Conservation (phyloP, 2,888 invertebrate species). For the Fissipunctia ypsillon region DNA sequence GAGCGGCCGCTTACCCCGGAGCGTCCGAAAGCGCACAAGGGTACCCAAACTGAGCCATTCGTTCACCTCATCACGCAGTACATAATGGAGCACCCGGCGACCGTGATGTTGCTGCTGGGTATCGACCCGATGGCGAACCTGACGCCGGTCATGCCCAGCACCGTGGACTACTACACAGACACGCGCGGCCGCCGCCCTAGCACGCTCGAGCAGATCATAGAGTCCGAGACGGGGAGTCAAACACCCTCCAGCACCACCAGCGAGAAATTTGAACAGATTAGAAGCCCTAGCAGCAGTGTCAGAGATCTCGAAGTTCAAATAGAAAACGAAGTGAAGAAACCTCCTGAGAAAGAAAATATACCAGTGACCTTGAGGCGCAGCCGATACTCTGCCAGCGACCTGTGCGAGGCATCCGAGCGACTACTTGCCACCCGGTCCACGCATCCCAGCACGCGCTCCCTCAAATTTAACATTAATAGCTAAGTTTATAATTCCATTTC, state of each 20-base stretch:
- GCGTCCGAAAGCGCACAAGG: constrained; percentile 81
- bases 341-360: constrained; percentile 80
- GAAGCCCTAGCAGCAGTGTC: constrained; percentile 81
- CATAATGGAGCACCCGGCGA: constrained; percentile 93
- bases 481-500: constrained; percentile 82
- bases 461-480: constrained; percentile 90
- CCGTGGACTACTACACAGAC: constrained; percentile 86
- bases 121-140: constrained; percentile 91
- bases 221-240: constrained; percentile 86
- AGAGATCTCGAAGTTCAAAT: constrained; percentile 78
- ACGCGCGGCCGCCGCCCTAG: constrained; percentile 82
- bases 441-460: constrained; percentile 92
- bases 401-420: constrained; percentile 90
- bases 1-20: constrained; percentile 85
- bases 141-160: constrained; percentile 81
- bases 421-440: constrained; percentile 90
- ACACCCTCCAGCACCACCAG: constrained; percentile 86
- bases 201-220: constrained; percentile 86
- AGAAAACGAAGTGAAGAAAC: constrained; percentile 78
- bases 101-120: constrained; percentile 93
- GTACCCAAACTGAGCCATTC: constrained; percentile 92
- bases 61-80: constrained; percentile 91
- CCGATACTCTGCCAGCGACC: constrained; percentile 93
- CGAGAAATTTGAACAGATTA: constrained; percentile 79
- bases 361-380: constrained; percentile 84